Evolutionary conservation across 2,888 invertebrate genomes (phyloP), one percentile per base, ranked within the genome.

Genomic region (Rotaria macrura): DNA sequence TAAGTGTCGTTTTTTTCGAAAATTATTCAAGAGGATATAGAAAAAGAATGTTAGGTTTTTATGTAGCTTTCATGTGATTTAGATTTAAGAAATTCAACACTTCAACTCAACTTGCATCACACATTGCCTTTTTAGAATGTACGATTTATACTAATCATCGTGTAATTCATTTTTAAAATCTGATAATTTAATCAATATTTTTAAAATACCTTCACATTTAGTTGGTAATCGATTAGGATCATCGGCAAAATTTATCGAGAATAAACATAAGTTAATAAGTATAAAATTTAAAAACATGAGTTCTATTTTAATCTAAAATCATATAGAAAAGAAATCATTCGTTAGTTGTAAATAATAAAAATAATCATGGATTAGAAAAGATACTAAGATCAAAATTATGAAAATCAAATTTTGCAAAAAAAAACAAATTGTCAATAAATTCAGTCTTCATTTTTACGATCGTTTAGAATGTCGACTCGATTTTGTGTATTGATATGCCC

Each of bases 201-300:
- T 14, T 17, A 17, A 65, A 34, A 65, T 84, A 86, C 86, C 84
- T 79, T 86, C 86, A 43, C 86, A 86, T 86, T 55, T 86, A 9
- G 86, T 86, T n/a, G 86, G 86, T 55, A 86, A 57, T 72, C 86
- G 74, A 74, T 84, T 85, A 12, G 86, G 86, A 57, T 86, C 86
- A 54, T 86, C 86, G 14, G 54, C 40, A 74, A 79, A 43, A 43
- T 79, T 79, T 20, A 79, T 40, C 10, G 79, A 43, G 0, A 79
- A 79, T 43, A 79, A n/a, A 43, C 40, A 79, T 25, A 79, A 43
- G 43, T 25, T 40, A 25, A 79, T 7, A 40, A 79, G 43, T 79
- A 43, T 1, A 25, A 43, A 79, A 79, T 40, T 43, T 14, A 79
- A 6, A 43, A 43, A 43, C 79, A 79, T 79, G n/a, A n/a, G n/a